Evolutionary conservation across 2,113 vertebrate genomes (phyloP).

Genomic region (Petromus typicus): DNA sequence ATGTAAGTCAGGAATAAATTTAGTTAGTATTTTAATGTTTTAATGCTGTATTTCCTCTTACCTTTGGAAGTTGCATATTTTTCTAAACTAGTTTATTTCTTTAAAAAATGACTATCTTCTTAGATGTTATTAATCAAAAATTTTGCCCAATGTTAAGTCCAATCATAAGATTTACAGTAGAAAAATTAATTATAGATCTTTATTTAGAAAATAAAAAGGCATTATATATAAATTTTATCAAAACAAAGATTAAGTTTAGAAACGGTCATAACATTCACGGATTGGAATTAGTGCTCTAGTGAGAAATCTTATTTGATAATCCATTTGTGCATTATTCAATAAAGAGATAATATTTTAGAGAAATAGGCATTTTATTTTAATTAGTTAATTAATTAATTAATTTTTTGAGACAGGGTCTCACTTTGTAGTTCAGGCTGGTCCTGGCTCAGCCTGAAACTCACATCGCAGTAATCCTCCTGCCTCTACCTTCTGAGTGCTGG

Average conservation of each 20-base stretch:
- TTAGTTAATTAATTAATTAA: too few relatives aligned
- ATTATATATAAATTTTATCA: not conserved
- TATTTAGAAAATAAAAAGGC: not conserved
- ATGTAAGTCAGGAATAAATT: not conserved
- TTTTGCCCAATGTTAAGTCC: not conserved
- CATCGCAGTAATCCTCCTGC: too few relatives aligned
- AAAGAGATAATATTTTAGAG: conserved; percentile 71
- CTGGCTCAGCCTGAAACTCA: too few relatives aligned
- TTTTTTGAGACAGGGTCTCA: too few relatives aligned
- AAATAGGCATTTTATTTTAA: conserved; percentile 69
- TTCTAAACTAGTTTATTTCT: conserved; percentile 27
- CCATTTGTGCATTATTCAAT: conserved; percentile 53
- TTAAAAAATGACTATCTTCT: not conserved
- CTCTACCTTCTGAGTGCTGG: too few relatives aligned
- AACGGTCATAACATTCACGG: not conserved
- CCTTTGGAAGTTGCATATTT: not conserved
- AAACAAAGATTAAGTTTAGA: conserved; percentile 62
- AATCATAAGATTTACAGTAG: conserved; percentile 9
- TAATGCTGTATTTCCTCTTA: conserved; percentile 26
- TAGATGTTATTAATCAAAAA: not conserved
- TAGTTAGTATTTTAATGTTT: not conserved
- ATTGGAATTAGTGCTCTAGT: conserved; percentile 30
- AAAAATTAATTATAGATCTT: not conserved
- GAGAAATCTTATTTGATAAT: conserved; percentile 67
- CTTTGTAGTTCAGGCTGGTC: too few relatives aligned